Base-by-base conservation (phyloP, 2,797 vertebrate species). In the Danio jaintianensis region DNA sequence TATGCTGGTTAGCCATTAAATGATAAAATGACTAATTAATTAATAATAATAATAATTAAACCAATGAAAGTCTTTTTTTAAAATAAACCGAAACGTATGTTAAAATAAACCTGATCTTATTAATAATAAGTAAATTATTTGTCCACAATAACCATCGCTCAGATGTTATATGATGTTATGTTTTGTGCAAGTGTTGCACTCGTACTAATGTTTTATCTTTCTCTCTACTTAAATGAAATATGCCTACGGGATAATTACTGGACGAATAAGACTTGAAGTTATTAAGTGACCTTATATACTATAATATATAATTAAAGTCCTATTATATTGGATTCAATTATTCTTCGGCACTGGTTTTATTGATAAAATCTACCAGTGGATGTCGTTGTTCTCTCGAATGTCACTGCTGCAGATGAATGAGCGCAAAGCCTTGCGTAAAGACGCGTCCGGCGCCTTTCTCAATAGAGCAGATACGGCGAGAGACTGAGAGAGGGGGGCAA, bases 361-460 rank as follows among this genome's bases (percentile, higher is more conserved):
- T 90, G 90, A 94, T 88, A 89, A n/a, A n/a, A 89, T 66, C 93
- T 92, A 91, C 93, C 94, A 93, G 93, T 93, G 94, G 95, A 96
- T 94, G 96, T 93, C 94, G 93, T 96, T 90, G 95, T 93, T 91
- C 88, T 92, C 92, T 92, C 91, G 89, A 89, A 85, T 94, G 93
- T 91, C 94, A 92, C 88, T 86, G 89, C 90, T 91, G 85, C 85
- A 87, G 92, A 93, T 94, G 94, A 76, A 76, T 50, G 50, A 43
- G 93, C 90, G 92, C 92, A 89, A 88, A 88, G 89, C 89, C 72
- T 90, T 88, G 92, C 92, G 52, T 78, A 73, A 82, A 82, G 61
- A 78, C 61, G 88, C 89, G 89, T 90, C 88, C 88, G 88, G 89
- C 91, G 89, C 88, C 88, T 87, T 88, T 87, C 85, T 87, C 87